A percentile compares a stretch with the other conserved stretches of the same genome.
Conservation (phyloP, 2,113 vertebrate genomes). For the Paratilapia polleni region DNA sequence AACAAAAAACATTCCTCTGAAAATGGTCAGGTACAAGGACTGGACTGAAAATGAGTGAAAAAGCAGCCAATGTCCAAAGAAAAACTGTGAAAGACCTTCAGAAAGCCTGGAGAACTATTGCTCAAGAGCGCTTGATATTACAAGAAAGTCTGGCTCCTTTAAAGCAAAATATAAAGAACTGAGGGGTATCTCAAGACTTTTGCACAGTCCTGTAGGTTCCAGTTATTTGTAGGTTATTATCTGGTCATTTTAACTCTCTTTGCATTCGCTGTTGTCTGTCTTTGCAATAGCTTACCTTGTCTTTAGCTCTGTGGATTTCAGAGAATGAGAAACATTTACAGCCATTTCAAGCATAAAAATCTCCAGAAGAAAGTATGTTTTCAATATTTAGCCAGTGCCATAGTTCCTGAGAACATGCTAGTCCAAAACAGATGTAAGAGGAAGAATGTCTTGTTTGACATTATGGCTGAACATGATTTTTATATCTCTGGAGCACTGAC, state of each 20-base stretch:
- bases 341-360: not conserved
- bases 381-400: not conserved
- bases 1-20: too few relatives aligned
- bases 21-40: not conserved
- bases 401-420: not conserved
- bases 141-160: not conserved
- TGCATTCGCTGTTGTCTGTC: too few relatives aligned
- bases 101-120: not conserved
- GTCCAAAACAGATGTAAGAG: not conserved
- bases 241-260: not conserved
- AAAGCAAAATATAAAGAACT: not conserved
- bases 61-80: not conserved
- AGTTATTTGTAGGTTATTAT: not conserved
- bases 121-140: not conserved
- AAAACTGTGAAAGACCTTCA: not conserved
- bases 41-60: slow-evolving; percentile 1
- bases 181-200: not conserved
- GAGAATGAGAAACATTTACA: not conserved
- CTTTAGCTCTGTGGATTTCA: not conserved
- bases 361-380: not conserved
- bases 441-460: not conserved
- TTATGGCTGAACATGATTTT: not conserved
- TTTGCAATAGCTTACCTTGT: not conserved
- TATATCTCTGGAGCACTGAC: not conserved
- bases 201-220: not conserved